Base-by-base conservation (phyloP, 2,797 vertebrate species). In the Xiphorhynchus erythropygius region DNA sequence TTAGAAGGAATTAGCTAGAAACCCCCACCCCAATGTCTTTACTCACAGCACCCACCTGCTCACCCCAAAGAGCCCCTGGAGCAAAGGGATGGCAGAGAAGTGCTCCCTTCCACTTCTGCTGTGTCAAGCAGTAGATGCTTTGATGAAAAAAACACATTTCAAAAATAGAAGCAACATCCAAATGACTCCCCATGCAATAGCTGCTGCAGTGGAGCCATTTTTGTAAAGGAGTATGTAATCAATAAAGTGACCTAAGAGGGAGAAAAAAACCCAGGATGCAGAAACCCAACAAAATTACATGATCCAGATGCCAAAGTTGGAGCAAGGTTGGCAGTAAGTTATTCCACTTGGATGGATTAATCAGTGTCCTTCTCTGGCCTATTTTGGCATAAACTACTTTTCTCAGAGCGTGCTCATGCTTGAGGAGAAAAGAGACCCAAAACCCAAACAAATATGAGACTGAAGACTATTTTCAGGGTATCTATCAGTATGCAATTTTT, bases 331-430 rank as follows among this genome's bases (percentile, higher is more conserved):
- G 77, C 69, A 95, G 37, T 13, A 74, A 90, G 32, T 75, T 59
- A 69, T 41, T 80, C 56, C 79, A 53, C 65, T 88, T 84, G 59
- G 83, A 89, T 33, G 44, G 70, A 93, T 93, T 91, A 83, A 89
- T 74, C 77, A 68, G 59, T 68, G 73, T 93, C 87, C 82, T 75
- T 41, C 41, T 47, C 39, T 67, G 75, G 86, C 57, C 73, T 89
- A 18, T 77, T 87, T 32, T 68, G 78, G 53, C 84, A 89, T 30
- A 75, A 81, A 69, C 50, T 64, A 11, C 32, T 91, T 89, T 90
- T 87, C 59, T 77, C 67, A 93, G 44, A 92, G 65, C 9, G 42
- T 9, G 42, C 13, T 88, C 47, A 47, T 21, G 23, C 24, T 60
- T 69, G 57, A 63, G 13, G n/a, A 32, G 11, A 9, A 25, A 18